Evolutionary conservation across 2,113 vertebrate genomes (phyloP).

Genomic region (Symphodus melops): DNA sequence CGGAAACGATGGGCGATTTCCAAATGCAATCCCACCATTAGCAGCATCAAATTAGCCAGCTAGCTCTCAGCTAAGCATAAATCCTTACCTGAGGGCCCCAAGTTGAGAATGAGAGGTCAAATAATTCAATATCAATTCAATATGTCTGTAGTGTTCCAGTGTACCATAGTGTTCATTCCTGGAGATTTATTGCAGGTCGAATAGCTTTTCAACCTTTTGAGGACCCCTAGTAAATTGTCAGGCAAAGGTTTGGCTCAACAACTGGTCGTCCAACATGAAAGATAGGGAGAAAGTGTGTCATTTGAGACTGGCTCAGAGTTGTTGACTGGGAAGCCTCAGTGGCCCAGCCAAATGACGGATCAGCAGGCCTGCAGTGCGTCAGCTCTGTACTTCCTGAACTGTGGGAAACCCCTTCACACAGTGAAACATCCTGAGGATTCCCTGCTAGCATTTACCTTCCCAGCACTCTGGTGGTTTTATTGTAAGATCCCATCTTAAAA

Average conservation of each 20-base stretch:
- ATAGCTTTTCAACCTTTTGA: conserved; percentile 48
- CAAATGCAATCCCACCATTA: conserved; percentile 51
- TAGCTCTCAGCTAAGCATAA: conserved; percentile 62
- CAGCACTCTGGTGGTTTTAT: conserved; percentile 70
- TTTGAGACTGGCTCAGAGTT: conserved; percentile 31
- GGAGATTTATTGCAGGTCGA: conserved; percentile 41
- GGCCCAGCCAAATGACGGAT: conserved; percentile 13
- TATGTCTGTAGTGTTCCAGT: conserved; percentile 24
- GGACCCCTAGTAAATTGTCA: conserved; percentile 54
- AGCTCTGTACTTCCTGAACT: conserved; percentile 58
- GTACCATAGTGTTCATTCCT: conserved; percentile 22
- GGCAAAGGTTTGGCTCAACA: conserved; percentile 53
- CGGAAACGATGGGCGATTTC: conserved; percentile 64
- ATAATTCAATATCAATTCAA: conserved; percentile 59
- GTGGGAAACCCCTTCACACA: conserved; percentile 72
- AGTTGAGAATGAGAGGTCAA: conserved; percentile 39
- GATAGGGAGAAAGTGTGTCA: conserved; percentile 38
- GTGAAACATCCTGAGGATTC: conserved; percentile 73
- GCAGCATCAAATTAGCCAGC: conserved; percentile 60
- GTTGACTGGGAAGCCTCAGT: conserved; percentile 46
- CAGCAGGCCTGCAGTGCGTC: conserved; percentile 18
- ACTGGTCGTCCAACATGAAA: conserved; percentile 47
- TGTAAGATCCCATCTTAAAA: conserved; percentile 68
- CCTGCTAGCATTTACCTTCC: conserved; percentile 75
- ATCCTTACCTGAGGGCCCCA: conserved; percentile 40